These are phyloP conservation scores for Tachina fera DNA, from an alignment of 2,888 invertebrate species.

Conservation along the genomic window DNA sequence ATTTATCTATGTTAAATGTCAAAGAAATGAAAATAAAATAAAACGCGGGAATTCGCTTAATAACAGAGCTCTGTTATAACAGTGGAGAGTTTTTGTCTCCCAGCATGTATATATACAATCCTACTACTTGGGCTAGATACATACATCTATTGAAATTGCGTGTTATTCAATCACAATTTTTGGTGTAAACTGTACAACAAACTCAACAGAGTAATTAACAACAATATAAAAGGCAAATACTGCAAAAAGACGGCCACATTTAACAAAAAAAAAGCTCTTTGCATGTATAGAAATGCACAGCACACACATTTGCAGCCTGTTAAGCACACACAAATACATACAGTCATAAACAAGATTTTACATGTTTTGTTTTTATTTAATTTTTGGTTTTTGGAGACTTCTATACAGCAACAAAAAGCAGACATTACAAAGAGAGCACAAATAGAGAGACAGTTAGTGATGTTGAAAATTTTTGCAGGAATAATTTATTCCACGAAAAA, in stretches of 20 bases:
- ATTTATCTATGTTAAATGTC: constrained; percentile 32
- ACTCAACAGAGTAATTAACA: constrained; percentile 70
- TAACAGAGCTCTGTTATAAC: constrained; percentile 62
- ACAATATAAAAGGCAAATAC: constrained; percentile 69
- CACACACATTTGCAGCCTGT: constrained; percentile 52
- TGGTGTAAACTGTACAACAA: constrained; percentile 71
- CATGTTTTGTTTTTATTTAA: constrained; percentile 68
- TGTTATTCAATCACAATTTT: constrained; percentile 70
- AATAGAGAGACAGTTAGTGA: constrained; percentile 53
- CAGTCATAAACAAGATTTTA: constrained; percentile 66
- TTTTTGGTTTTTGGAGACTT: constrained; percentile 64
- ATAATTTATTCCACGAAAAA: constrained; percentile 33
- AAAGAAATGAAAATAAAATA: constrained; percentile 45
- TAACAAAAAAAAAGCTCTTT: constrained; percentile 42
- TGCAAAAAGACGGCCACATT: constrained; percentile 63
- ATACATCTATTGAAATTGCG: constrained; percentile 69
- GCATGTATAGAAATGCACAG: constrained; percentile 68
- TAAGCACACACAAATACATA: constrained; percentile 41
- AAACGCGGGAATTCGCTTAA: constrained; percentile 65
- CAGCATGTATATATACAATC: constrained; percentile 17
- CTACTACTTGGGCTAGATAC: constrained; percentile 57
- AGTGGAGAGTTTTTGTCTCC: constrained; percentile 62
- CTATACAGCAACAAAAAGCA: constrained; percentile 36
- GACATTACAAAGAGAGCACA: constrained; percentile 28
- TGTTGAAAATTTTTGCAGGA: constrained; percentile 52